Evolutionary conservation across 2,888 invertebrate species (phyloP).

Genomic region (Meteorus cinctellus): DNA sequence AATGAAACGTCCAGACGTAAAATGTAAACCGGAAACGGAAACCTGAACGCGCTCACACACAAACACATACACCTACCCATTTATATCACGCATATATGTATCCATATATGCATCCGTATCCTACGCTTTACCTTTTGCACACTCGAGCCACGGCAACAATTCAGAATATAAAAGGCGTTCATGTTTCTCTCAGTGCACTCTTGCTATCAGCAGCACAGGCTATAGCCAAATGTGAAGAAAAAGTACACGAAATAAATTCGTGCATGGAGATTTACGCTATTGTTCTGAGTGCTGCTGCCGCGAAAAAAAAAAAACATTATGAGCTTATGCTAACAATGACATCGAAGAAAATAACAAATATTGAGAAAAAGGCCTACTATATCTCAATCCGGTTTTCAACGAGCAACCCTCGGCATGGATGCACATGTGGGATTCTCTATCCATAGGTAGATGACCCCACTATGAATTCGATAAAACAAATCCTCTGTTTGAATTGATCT

Average conservation of each 20-base stretch:
- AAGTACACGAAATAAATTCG: slow-evolving; percentile 21
- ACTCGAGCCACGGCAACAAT: slow-evolving; percentile 55
- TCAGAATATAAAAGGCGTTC: slow-evolving; percentile 57
- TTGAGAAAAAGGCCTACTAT: not conserved
- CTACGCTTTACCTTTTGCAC: slow-evolving; percentile 21
- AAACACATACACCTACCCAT: slow-evolving; percentile 5
- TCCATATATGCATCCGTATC: slow-evolving; percentile 6
- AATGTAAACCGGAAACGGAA: slow-evolving; percentile 63
- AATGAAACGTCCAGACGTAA: slow-evolving; percentile 62
- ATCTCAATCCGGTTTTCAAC: slow-evolving; percentile 45
- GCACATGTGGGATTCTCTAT: slow-evolving; percentile 32
- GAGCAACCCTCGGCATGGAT: slow-evolving; percentile 25
- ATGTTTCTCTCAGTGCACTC: slow-evolving; percentile 37
- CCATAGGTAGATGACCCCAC: slow-evolving; percentile 35
- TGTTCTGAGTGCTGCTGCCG: not conserved
- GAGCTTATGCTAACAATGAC: not conserved
- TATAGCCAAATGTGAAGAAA: slow-evolving; percentile 26
- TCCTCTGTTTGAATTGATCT: slow-evolving; percentile 34
- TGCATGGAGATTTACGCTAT: slow-evolving; percentile 24
- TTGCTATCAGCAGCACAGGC: slow-evolving; percentile 26
- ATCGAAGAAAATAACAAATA: slow-evolving; percentile 23
- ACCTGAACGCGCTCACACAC: slow-evolving; percentile 55
- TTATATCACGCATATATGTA: not conserved
- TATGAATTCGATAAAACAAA: slow-evolving; percentile 34
- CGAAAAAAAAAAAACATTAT: not conserved